These are phyloP conservation scores for Drosophila fuyamai DNA, from an alignment of 1,140 invertebrate genomes.

Conservation along the genomic window DNA sequence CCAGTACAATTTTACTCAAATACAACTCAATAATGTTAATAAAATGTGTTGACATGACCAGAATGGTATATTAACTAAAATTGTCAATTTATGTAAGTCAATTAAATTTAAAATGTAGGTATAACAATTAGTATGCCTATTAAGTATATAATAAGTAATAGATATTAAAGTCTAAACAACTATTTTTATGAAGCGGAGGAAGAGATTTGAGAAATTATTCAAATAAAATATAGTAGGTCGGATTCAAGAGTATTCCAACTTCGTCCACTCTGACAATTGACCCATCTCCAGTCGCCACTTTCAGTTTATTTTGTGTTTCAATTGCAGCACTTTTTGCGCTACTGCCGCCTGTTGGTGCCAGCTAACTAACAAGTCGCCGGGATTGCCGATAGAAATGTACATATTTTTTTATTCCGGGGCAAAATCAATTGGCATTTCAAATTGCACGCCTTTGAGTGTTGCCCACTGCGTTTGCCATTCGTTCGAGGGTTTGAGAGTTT, in stretches of 20 bases:
- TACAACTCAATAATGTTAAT: too few relatives aligned
- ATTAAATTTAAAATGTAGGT: too few relatives aligned
- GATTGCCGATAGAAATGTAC: slow-evolving; percentile 38
- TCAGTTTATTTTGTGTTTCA: slow-evolving; percentile 30
- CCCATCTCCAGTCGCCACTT: slow-evolving; percentile 9
- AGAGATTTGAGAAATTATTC: too few relatives aligned
- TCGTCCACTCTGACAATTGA: neutral
- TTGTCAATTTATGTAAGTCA: too few relatives aligned
- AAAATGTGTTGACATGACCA: too few relatives aligned
- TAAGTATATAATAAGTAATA: too few relatives aligned
- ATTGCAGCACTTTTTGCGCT: slow-evolving; percentile 28
- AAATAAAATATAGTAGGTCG: neutral
- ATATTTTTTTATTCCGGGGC: slow-evolving; percentile 48
- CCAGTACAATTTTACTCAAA: neutral
- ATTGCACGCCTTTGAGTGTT: slow-evolving; percentile 75
- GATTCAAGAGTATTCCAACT: slow-evolving; percentile 21
- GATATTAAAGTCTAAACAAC: too few relatives aligned
- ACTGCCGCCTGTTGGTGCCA: slow-evolving; percentile 15
- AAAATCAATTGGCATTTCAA: slow-evolving; percentile 82
- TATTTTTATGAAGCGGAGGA: too few relatives aligned
- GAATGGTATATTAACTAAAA: too few relatives aligned
- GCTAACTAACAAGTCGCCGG: slow-evolving; percentile 43
- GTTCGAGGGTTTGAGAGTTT: slow-evolving; percentile 47
- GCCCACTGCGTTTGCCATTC: slow-evolving; percentile 53
- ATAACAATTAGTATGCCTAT: too few relatives aligned